Base-by-base conservation (phyloP, 2,888 invertebrate genomes). In the Thymelicus sylvestris region DNA sequence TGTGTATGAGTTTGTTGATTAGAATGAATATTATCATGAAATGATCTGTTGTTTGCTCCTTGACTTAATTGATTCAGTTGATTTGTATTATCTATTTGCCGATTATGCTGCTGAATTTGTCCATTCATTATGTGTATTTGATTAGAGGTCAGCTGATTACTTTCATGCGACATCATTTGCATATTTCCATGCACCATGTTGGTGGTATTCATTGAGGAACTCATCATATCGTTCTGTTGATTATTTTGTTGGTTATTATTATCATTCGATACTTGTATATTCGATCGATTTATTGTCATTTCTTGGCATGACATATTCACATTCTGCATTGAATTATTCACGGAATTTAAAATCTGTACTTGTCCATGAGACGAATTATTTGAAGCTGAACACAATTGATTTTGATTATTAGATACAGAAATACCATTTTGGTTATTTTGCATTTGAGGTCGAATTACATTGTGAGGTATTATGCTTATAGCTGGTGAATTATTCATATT, bases 41-140 rank as follows among this genome's bases (percentile, higher is more conserved):
- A 93, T 10, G 85, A 82, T 80, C 93, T 85, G 72, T 80, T 89
- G 2, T 86, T 74, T 38, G 83, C 70, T 50, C 81, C 81, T 81
- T 89, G 91, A 76, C 84, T 89, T 72, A 89, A 75, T 74, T 90
- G 90, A 76, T 88, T 87, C 82, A 94, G 78, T 85, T 94, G 87
- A 76, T 81, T 83, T 75, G 80, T 85, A 78, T 80, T 87, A 66
- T 94, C 87, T 57, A 87, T 78, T 80, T 87, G 87, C 41, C 92
- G 84, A 77, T 88, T 87, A 72, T 93, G 66, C 31, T 71, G 92
- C 74, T 93, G 92, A 63, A 93, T 93, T 81, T 93, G 93, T 39
- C 93, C 93, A 80, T 91, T 93, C 90, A 92, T 88, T 68, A 94
- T 93, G 74, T 93, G 93, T 71, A 94, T 94, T 77, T 93, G 93